These are phyloP conservation scores for Cydia splendana DNA, from an alignment of 1,140 invertebrate genomes.

Conservation along the genomic window DNA sequence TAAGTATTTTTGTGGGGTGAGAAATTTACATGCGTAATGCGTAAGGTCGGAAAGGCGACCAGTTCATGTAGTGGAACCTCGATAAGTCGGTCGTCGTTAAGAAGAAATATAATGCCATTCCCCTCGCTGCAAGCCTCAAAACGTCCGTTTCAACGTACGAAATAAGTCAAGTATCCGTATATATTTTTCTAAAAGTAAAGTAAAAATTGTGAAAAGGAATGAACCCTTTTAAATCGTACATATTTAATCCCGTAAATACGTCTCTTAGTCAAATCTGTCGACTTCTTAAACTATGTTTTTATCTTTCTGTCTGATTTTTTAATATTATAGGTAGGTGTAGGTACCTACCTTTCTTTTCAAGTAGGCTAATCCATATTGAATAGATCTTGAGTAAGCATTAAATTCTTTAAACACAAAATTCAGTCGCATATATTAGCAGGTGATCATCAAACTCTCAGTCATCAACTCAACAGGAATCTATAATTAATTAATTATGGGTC, in stretches of 20 bases:
- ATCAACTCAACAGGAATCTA: not conserved
- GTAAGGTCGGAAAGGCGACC: not conserved
- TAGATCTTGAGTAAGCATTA: not conserved
- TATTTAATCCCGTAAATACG: too few relatives aligned
- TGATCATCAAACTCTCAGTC: not conserved
- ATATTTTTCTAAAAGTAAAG: too few relatives aligned
- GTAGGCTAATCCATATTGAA: not conserved
- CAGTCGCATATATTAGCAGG: not conserved
- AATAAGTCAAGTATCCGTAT: too few relatives aligned
- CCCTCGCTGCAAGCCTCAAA: too few relatives aligned
- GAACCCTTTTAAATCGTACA: too few relatives aligned
- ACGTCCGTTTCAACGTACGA: too few relatives aligned
- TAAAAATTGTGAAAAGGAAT: too few relatives aligned
- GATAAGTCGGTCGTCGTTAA: not conserved
- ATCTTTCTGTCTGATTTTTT: too few relatives aligned
- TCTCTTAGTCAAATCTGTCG: too few relatives aligned
- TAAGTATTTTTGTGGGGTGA: conserved; percentile 3
- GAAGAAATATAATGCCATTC: not conserved
- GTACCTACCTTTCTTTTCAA: not conserved
- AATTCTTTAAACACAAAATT: not conserved
- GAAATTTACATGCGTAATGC: not conserved
- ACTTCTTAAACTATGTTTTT: too few relatives aligned
- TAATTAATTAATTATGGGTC: not conserved
- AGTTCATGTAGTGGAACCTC: not conserved
- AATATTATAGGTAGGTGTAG: too few relatives aligned